phyloP scores from a whole-genome alignment of 2,888 invertebrate species.

The Ichneumon xanthorius region DNA sequence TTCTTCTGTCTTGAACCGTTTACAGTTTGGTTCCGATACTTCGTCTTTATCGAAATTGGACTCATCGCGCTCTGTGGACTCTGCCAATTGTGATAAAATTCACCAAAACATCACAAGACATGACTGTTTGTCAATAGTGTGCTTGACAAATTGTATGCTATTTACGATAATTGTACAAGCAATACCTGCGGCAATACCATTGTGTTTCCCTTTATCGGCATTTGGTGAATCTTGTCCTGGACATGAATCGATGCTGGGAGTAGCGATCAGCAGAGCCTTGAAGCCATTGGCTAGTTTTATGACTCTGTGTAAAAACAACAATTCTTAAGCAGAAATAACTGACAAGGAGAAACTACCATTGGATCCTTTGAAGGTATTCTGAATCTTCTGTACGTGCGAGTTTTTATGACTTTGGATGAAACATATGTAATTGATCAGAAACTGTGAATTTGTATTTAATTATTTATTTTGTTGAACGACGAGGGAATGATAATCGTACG shows the following conservation, averaged over 20 bases:
- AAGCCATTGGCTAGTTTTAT: slow-evolving; percentile 90
- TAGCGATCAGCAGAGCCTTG: slow-evolving; percentile 88
- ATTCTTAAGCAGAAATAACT: not conserved
- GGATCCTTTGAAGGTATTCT: too few species aligned
- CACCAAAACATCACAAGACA: not conserved
- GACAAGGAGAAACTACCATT: too few species aligned
- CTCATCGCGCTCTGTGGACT: not conserved
- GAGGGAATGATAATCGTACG: too few species aligned
- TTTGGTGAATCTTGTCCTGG: not conserved
- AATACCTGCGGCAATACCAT: not conserved
- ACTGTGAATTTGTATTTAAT: too few species aligned
- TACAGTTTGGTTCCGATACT: not conserved
- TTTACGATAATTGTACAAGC: not conserved
- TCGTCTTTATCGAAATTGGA: not conserved
- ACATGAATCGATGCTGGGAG: slow-evolving; percentile 86
- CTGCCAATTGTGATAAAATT: not conserved
- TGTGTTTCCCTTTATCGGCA: not conserved
- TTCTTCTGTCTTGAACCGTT: not conserved
- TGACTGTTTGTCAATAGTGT: not conserved
- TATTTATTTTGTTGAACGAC: too few species aligned
- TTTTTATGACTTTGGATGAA: too few species aligned
- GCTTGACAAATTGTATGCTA: not conserved
- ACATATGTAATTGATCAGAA: too few species aligned
- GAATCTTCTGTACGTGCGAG: too few species aligned
- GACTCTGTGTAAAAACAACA: slow-evolving; percentile 84